A percentile compares a stretch with the other conserved stretches of the same genome.
Evolutionary conservation across 2,888 invertebrate species (phyloP).

Genomic region (Acronicta aceris): DNA sequence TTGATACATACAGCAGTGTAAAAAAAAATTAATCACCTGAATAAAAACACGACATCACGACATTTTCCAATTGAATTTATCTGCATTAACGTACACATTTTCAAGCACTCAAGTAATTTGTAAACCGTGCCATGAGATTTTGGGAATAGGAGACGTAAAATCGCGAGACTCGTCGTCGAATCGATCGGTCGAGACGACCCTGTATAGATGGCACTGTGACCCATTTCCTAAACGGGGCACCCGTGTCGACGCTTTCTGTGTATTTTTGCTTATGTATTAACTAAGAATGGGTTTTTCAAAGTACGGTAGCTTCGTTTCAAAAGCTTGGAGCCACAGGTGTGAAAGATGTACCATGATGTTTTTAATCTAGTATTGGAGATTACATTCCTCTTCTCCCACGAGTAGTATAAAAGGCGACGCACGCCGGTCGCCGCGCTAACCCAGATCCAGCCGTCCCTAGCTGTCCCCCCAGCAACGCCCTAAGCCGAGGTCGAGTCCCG

Average conservation of each 20-base stretch:
- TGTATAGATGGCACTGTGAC: constrained; percentile 77
- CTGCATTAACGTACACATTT: constrained; percentile 49
- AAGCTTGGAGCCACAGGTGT: too few species aligned
- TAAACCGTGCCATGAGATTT: constrained; percentile 54
- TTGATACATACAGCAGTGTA: constrained; percentile 8
- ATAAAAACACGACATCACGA: constrained; percentile 40
- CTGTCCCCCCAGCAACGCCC: too few species aligned
- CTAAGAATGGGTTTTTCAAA: constrained; percentile 26
- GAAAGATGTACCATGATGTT: too few species aligned
- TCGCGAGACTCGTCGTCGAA: constrained; percentile 65
- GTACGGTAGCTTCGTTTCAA: not conserved
- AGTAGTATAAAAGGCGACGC: too few species aligned
- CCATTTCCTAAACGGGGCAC: constrained; percentile 76
- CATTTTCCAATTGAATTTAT: constrained; percentile 51
- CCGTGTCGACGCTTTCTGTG: constrained; percentile 59
- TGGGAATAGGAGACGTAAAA: constrained; percentile 37
- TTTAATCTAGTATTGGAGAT: too few species aligned
- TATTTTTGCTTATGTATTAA: constrained; percentile 49
- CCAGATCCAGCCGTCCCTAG: too few species aligned
- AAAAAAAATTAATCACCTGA: constrained; percentile 40
- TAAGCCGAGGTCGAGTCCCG: too few species aligned
- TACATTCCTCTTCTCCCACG: too few species aligned
- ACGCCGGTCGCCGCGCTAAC: too few species aligned
- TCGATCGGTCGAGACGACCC: constrained; percentile 64
- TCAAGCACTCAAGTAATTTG: constrained; percentile 57